Conservation (phyloP, 2,113 vertebrate genomes). For the Tragelaphus imberbis region DNA sequence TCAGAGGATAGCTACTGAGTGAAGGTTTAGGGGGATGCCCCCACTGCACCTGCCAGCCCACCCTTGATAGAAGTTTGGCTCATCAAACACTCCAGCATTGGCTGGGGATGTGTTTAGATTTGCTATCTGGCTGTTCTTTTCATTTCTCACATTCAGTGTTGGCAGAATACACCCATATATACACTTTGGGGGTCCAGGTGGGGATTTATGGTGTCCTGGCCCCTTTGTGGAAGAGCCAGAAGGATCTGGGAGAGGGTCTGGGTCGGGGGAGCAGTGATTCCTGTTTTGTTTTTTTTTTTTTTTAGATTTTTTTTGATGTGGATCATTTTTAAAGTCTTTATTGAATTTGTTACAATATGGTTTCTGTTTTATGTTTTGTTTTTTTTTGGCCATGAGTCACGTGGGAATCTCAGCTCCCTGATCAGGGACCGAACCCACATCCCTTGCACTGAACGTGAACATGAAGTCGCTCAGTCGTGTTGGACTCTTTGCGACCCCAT, state of each 20-base stretch:
- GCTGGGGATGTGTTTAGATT: slow-evolving; percentile 2
- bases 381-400: neutral
- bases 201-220: neutral
- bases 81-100: neutral
- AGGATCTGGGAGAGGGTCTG: neutral
- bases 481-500: too few species aligned
- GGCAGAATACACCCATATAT: neutral
- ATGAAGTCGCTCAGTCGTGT: too few species aligned
- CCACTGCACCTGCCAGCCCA: accelerated
- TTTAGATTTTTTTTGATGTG: neutral
- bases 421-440: neutral
- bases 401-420: neutral
- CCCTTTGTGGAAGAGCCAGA: too few species aligned
- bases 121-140: slow-evolving; percentile 38
- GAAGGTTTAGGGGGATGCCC: neutral
- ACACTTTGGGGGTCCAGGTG: neutral
- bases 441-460: neutral
- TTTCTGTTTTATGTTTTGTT: neutral
- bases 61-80: neutral
- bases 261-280: neutral
- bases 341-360: neutral
- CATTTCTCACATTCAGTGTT: slow-evolving; percentile 37
- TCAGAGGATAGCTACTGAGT: neutral
- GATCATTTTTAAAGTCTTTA: neutral
- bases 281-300: neutral